Evolutionary conservation across 2,888 invertebrate species (phyloP), one percentile per base, ranked within the genome.

Genomic region (Arenicola marina): DNA sequence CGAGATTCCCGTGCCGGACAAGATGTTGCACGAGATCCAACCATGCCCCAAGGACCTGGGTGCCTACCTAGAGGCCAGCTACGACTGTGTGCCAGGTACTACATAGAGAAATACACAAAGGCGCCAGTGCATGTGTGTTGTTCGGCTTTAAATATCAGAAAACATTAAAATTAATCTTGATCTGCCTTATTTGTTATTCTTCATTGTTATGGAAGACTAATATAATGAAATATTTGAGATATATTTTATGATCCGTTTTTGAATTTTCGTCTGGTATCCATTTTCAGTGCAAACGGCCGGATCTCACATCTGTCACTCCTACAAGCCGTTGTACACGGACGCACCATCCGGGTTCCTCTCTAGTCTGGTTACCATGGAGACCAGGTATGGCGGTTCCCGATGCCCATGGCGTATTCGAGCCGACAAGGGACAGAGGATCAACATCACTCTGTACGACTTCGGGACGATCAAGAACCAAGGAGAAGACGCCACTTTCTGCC

Each of bases 391-490:
- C 11, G 38, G 38, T 38, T 38, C 38, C 38, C 38, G 38, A 15
- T 38, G 38, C 38, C 38, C 38, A 11, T 38, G 38, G 38, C 38
- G 38, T 15, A 38, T 69, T 24, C 56, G 51, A 48, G 64, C 62
- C 15, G 18, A 53, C 3, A n/a, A 28, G 15, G 67, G 70, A 11
- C 66, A 66, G 51, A 44, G 61, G 32, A 59, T 70, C 56, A 70
- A 70, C 61, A 56, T 70, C 58, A 70, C 66, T n/a, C 68, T 70
- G 31, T 33, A 54, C 38, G 68, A 70, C 63, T 70, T 68, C 48
- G 67, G 67, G 4, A 60, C 65, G 33, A 59, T 59, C 21, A 29
- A 38, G 1, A 56, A 62, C n/a, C 46, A 51, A 29, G 29, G 46
- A 2, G 44, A 51, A 38, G 64, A 58, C 31, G 55, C 28, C 24